Conservation (phyloP, 2,113 vertebrate genomes). For the Pycnonotus jocosus region DNA sequence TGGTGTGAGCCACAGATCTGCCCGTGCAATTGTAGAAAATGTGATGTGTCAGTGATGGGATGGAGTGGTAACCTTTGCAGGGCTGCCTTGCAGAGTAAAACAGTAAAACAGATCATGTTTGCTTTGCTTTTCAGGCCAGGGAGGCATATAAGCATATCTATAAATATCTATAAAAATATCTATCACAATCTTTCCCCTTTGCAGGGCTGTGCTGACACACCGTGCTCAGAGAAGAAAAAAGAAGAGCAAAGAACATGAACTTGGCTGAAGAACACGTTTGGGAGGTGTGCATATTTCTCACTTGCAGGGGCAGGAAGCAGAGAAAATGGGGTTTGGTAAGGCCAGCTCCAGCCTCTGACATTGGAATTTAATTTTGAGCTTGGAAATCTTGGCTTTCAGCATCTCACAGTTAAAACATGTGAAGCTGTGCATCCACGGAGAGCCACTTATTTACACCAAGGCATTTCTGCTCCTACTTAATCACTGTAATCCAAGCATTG, state of each 20-base stretch:
- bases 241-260: background rate
- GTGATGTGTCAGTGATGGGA: background rate
- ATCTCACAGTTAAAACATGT: background rate
- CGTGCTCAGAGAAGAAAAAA: background rate
- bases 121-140: background rate
- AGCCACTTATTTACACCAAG: background rate
- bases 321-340: background rate
- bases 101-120: background rate
- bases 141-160: background rate
- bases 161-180: background rate
- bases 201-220: background rate
- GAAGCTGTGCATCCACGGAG: background rate
- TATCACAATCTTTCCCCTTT: background rate
- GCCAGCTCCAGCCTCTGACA: background rate
- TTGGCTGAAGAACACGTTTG: background rate
- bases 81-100: background rate
- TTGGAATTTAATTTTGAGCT: background rate
- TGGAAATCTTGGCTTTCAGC: background rate
- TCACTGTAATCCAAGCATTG: background rate
- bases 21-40: background rate
- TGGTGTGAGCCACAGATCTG: background rate
- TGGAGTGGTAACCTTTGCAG: background rate
- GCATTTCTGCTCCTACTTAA: background rate
- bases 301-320: fast-evolving
- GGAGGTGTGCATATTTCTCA: background rate